Percentiles rank a stretch among this genome's conserved stretches.
phyloP scores from a whole-genome alignment of 2,113 vertebrate species.

The Isichthys henryi region DNA sequence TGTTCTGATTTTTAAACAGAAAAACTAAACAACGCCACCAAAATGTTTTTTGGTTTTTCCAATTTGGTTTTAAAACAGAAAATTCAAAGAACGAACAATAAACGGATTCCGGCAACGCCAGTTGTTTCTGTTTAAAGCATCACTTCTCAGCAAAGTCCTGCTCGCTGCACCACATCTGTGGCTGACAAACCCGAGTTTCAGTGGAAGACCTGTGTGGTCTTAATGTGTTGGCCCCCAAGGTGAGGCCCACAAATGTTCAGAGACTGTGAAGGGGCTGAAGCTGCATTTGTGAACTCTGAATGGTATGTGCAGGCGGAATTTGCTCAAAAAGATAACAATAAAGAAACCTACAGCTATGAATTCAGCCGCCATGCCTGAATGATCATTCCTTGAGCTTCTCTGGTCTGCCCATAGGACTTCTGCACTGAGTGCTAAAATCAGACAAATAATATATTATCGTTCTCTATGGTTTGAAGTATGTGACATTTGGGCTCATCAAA shows the following conservation, averaged over 20 bases:
- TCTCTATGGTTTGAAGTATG: neutral
- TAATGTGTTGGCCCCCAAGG: neutral
- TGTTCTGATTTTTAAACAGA: too few relatives aligned
- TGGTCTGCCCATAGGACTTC: neutral
- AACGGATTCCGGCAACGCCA: neutral
- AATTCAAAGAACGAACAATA: too few relatives aligned
- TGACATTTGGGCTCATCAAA: neutral
- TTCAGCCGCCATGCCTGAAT: neutral
- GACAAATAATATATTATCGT: neutral
- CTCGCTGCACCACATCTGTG: neutral
- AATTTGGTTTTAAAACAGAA: too few relatives aligned
- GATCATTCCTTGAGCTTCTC: neutral
- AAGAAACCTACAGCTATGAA: neutral
- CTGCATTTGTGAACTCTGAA: too few relatives aligned
- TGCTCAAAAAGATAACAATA: neutral
- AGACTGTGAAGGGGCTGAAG: neutral
- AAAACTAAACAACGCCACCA: too few relatives aligned
- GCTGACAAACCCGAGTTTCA: neutral
- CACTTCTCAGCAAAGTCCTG: neutral
- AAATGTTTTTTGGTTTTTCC: too few relatives aligned
- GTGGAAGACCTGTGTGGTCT: neutral
- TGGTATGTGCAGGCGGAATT: neutral
- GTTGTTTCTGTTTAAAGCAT: neutral
- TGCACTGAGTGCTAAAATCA: neutral
- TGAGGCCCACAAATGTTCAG: neutral